phyloP scores from a whole-genome alignment of 1,140 invertebrate genomes.

The Aricia agestis region DNA sequence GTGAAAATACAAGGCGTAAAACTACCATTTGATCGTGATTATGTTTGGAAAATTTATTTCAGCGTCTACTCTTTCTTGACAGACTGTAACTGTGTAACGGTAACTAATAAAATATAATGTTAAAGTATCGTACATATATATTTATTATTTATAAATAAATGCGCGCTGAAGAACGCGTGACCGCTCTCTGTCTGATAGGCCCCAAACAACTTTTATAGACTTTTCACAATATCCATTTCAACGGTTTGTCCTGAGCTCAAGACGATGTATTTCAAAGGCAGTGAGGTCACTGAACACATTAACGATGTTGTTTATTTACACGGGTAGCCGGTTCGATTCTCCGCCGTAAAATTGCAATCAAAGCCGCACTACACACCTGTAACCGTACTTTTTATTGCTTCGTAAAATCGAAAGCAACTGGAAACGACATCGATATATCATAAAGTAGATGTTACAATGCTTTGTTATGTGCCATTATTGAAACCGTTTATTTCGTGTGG shows the following conservation, averaged over 20 bases:
- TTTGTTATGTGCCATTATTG: background rate
- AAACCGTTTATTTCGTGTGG: background rate
- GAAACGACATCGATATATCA: constrained; percentile 4
- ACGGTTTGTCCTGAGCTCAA: background rate
- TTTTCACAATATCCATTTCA: background rate
- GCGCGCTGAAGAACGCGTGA: too few relatives aligned
- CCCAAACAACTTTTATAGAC: too few relatives aligned
- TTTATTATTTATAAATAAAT: too few relatives aligned
- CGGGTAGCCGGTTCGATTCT: constrained; percentile 26
- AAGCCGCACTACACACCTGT: constrained; percentile 18
- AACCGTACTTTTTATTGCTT: constrained; percentile 5
- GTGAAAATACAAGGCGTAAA: too few relatives aligned
- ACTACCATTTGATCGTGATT: too few relatives aligned
- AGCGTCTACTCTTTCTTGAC: too few relatives aligned
- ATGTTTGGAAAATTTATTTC: too few relatives aligned
- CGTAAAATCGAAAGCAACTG: constrained; percentile 18
- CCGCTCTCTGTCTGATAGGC: too few relatives aligned
- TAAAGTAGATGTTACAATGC: background rate
- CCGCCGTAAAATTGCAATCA: constrained; percentile 27
- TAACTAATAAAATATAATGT: too few relatives aligned
- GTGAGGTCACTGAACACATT: constrained; percentile 16
- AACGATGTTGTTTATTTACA: constrained; percentile 22
- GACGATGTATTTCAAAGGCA: constrained; percentile 14
- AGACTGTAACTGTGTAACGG: too few relatives aligned
- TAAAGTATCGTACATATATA: too few relatives aligned